These are phyloP conservation scores for Antheraea yamamai DNA, from an alignment of 2,888 invertebrate species.

Conservation along the genomic window DNA sequence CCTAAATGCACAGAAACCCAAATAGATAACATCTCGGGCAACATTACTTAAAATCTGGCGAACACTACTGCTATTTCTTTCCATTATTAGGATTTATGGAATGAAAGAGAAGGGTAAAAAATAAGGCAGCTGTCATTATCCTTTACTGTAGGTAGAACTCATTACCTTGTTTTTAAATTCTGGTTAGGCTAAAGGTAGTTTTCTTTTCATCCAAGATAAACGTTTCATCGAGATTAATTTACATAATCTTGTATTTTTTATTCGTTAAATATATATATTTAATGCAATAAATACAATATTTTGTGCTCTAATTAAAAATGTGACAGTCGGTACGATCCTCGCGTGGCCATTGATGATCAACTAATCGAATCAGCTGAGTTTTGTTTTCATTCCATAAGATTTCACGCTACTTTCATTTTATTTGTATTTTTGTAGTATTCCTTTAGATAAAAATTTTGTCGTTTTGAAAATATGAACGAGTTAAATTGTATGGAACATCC, in stretches of 20 bases:
- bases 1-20: neutral
- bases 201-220: neutral
- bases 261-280: neutral
- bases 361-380: conserved; percentile 72
- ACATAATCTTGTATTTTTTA: neutral
- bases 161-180: neutral
- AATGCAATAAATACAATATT: no score
- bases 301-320: neutral
- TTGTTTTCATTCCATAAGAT: conserved; percentile 67
- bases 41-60: neutral
- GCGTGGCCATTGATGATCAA: conserved; percentile 18
- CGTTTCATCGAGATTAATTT: neutral
- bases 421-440: neutral
- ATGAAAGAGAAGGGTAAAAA: conserved; percentile 1
- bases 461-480: conserved; percentile 88
- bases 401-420: conserved; percentile 18
- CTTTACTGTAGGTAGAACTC: neutral
- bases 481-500: conserved; percentile 97
- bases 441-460: neutral
- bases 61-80: neutral
- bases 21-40: neutral
- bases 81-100: neutral
- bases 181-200: neutral
- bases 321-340: neutral
- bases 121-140: neutral